phyloP scores from a whole-genome alignment of 1,140 invertebrate species.

The Ruditapes philippinarum region DNA sequence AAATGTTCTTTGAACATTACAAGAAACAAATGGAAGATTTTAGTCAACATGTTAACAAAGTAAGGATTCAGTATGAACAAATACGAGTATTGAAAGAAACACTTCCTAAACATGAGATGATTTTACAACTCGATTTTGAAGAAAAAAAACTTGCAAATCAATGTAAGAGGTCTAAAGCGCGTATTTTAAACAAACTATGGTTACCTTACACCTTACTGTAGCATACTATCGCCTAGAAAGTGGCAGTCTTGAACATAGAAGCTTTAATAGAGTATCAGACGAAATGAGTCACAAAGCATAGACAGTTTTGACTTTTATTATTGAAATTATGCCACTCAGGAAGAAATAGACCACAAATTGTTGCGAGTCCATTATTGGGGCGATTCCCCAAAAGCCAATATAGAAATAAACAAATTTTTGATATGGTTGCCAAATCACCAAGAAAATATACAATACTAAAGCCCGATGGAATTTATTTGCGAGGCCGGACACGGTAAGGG shows the following conservation, averaged over 20 bases:
- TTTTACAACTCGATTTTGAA: conserved; percentile 68
- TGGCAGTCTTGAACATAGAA: too few relatives aligned
- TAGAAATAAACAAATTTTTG: conserved; percentile 60
- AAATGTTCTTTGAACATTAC: too few relatives aligned
- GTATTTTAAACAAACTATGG: conserved; percentile 63
- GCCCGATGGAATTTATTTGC: conserved; percentile 67
- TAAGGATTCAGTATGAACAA: conserved; percentile 9
- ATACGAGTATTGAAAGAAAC: not conserved
- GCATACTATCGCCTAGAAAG: too few relatives aligned
- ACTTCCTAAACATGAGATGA: too few relatives aligned
- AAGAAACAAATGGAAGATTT: too few relatives aligned
- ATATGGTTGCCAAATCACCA: conserved; percentile 38
- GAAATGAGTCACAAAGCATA: conserved; percentile 22
- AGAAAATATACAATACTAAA: not conserved
- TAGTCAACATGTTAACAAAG: not conserved
- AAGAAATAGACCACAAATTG: conserved; percentile 37
- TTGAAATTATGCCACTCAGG: too few relatives aligned
- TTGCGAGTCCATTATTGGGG: conserved; percentile 67
- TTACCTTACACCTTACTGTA: conserved; percentile 64
- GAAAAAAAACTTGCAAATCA: conserved; percentile 64
- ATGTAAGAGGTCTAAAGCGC: conserved; percentile 66
- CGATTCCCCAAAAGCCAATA: conserved; percentile 63
- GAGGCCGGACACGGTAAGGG: conserved; percentile 71
- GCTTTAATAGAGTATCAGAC: conserved; percentile 56
- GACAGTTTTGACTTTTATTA: conserved; percentile 26